phyloP scores from a whole-genome alignment of 2,797 vertebrate genomes.

The Rhadinocentrus ornatus region DNA sequence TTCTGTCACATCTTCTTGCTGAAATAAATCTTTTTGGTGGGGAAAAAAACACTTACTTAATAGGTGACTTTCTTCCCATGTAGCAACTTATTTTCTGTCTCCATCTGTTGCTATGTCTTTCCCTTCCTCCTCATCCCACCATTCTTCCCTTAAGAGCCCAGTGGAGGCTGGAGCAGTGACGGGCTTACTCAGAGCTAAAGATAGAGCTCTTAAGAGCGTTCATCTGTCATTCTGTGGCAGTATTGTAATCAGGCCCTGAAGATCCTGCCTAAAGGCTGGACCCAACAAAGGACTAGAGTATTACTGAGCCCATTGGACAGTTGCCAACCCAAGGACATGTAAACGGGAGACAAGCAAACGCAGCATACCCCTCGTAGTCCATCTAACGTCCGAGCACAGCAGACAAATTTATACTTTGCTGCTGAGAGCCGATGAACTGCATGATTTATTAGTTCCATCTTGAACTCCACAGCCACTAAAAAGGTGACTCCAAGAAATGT shows the following conservation, averaged over 20 bases:
- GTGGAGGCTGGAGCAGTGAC: conserved; percentile 53
- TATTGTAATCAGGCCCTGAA: conserved; percentile 76
- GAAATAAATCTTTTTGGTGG: conserved; percentile 3
- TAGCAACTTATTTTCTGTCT: conserved; percentile 51
- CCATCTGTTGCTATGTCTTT: conserved; percentile 43
- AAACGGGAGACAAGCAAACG: conserved; percentile 56
- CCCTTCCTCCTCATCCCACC: conserved; percentile 51
- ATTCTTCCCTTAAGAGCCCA: conserved; percentile 65
- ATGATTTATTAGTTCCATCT: conserved; percentile 41
- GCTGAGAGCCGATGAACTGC: conserved; percentile 55
- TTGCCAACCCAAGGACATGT: conserved; percentile 62
- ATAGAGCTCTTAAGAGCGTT: conserved; percentile 72
- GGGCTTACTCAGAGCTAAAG: conserved; percentile 74
- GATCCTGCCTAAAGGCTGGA: conserved; percentile 68
- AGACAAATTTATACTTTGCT: conserved; percentile 56
- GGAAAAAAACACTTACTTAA: conserved; percentile 2
- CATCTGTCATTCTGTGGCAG: conserved; percentile 79
- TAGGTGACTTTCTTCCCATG: conserved; percentile 54
- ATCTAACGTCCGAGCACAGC: conserved; percentile 53
- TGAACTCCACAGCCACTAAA: conserved; percentile 33
- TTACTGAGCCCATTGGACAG: conserved; percentile 62
- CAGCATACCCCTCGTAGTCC: conserved; percentile 52
- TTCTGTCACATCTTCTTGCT: neutral
- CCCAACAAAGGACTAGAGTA: conserved; percentile 61
- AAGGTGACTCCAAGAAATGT: neutral